Percentiles rank a stretch among this genome's conserved stretches.
phyloP scores from a whole-genome alignment of 1,140 invertebrate genomes.

The Sycophaga agraensis region DNA sequence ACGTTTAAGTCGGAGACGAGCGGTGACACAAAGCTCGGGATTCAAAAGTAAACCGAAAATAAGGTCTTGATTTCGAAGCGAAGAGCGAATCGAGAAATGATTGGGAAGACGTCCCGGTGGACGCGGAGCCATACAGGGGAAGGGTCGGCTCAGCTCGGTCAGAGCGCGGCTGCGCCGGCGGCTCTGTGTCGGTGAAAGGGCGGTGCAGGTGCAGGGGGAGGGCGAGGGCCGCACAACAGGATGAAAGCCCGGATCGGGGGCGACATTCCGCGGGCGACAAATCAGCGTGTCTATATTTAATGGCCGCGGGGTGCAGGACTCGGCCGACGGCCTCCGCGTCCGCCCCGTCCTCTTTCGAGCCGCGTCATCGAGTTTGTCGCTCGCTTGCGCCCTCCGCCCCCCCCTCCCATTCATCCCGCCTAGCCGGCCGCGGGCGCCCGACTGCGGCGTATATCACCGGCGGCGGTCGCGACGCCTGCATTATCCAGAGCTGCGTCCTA shows the following conservation, averaged over 20 bases:
- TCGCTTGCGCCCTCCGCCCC: not conserved
- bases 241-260: slow-evolving; percentile 50
- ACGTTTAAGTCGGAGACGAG: too few relatives aligned
- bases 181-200: too few relatives aligned
- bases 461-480: slow-evolving; percentile 3
- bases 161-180: too few relatives aligned
- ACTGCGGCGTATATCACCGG: slow-evolving; percentile 20
- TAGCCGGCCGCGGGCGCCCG: too few relatives aligned
- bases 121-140: too few relatives aligned
- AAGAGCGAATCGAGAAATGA: too few relatives aligned
- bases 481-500: slow-evolving; percentile 1
- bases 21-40: too few relatives aligned
- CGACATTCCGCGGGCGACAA: slow-evolving; percentile 53
- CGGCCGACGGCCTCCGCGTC: slow-evolving; percentile 6
- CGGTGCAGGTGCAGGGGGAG: not conserved
- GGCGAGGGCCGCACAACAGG: slow-evolving; percentile 40
- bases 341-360: not conserved
- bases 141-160: too few relatives aligned
- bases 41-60: too few relatives aligned
- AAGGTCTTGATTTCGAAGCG: too few relatives aligned
- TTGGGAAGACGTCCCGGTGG: too few relatives aligned
- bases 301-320: slow-evolving; percentile 37
- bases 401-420: not conserved
- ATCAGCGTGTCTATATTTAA: slow-evolving; percentile 55
- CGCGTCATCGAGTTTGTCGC: slow-evolving; percentile 33